Conservation (phyloP, 2,113 vertebrate genomes). For the Lethenteron camtschaticum region DNA sequence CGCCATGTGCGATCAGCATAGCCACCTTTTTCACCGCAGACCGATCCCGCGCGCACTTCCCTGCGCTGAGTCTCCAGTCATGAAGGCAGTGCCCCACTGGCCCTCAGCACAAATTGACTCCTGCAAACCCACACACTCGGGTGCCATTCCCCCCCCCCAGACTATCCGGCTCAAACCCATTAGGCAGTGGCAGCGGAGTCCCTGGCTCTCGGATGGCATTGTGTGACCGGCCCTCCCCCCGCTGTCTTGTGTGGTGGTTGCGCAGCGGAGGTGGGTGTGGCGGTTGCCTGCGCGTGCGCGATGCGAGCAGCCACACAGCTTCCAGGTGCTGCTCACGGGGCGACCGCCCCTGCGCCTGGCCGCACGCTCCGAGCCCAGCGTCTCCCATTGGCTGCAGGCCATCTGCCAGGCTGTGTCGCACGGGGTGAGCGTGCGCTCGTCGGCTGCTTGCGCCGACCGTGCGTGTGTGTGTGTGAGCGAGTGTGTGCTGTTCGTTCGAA, state of each 20-base stretch:
- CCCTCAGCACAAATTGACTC: too few species aligned
- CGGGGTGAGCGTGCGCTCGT: slow-evolving; percentile 34
- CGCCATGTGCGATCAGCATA: too few species aligned
- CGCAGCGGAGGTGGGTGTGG: slow-evolving; percentile 75
- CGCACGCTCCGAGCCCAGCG: slow-evolving; percentile 55
- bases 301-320: slow-evolving; percentile 62
- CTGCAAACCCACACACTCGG: too few species aligned
- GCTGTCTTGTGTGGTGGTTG: not conserved
- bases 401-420: slow-evolving; percentile 90
- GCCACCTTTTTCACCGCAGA: too few species aligned
- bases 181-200: not conserved
- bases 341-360: slow-evolving; percentile 70
- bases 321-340: slow-evolving; percentile 73
- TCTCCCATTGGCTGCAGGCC: slow-evolving; percentile 88
- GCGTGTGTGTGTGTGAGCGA: not conserved
- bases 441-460: not conserved
- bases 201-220: not conserved
- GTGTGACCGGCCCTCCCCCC: not conserved
- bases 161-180: not conserved
- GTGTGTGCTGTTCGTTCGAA: not conserved
- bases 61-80: too few species aligned
- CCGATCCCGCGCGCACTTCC: too few species aligned
- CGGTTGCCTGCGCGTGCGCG: slow-evolving; percentile 65
- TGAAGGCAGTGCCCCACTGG: too few species aligned
- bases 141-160: too few species aligned